These are phyloP conservation scores for Stegana nigrithorax DNA, from an alignment of 2,888 invertebrate species.

Conservation along the genomic window DNA sequence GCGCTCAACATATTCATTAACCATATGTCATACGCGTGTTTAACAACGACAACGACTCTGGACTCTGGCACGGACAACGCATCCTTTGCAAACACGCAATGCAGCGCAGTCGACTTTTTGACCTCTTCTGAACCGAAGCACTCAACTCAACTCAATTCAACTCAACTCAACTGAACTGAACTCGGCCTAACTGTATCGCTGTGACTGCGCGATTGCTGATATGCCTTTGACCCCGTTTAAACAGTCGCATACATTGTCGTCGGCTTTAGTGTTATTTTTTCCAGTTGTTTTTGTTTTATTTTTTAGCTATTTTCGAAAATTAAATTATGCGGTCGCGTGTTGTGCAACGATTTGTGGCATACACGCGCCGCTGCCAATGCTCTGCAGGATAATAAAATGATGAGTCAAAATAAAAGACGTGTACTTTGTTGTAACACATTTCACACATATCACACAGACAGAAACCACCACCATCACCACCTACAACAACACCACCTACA, in stretches of 20 bases:
- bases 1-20: conserved; percentile 60
- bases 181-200: not conserved
- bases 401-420: conserved; percentile 5
- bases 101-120: no score
- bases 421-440: not conserved
- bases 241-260: no score
- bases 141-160: not conserved
- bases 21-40: conserved; percentile 60
- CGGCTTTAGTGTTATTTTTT: not conserved
- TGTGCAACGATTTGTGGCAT: conserved; percentile 34
- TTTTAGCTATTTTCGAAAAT: conserved; percentile 33
- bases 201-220: not conserved
- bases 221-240: not conserved
- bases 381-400: not conserved
- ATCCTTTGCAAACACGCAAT: conserved; percentile 1
- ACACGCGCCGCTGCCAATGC: not conserved
- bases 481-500: not conserved
- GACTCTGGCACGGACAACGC: not conserved
- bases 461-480: not conserved
- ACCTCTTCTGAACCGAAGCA: not conserved
- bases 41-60: conserved; percentile 18
- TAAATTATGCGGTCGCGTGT: conserved; percentile 60
- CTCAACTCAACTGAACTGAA: not conserved
- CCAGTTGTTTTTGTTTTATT: not conserved
- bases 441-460: not conserved